Evolutionary conservation across 2,888 invertebrate species (phyloP), one percentile per base, ranked within the genome.

Genomic region (Lasioglossum leucozonium): DNA sequence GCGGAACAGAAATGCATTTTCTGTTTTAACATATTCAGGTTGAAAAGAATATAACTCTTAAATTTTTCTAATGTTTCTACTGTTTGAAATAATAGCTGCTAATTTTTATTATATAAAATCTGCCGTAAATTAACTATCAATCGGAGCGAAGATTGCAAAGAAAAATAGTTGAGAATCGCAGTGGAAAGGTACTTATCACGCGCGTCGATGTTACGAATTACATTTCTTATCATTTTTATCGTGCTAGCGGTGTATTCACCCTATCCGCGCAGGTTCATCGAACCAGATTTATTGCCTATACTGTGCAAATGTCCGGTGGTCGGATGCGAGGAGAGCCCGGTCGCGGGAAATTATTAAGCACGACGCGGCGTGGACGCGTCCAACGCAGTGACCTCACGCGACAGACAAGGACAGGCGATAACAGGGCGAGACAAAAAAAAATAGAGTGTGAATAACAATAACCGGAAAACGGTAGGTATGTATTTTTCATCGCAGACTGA

Each of bases 191-290:
- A 83, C 88, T 90, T 90, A 87, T 90, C 91, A 3, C 34, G 34
- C n/a, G 58, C 77, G 72, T 79, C 26, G 87, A 87, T 87, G 88
- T 88, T 90, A 91, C 88, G 88, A 90, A 90, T 91, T 88, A 87
- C 89, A 62, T 83, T 85, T 82, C 85, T 90, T 91, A 91, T 91
- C 91, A 85, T 82, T 90, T 90, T 91, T 90, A 91, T 91, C 91
- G 85, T 81, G 69, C 80, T 81, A 84, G 69, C 77, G 82, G 91
- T 86, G 55, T 88, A 62, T 91, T 90, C 84, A 90, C 91, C 89
- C 87, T 77, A 73, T 40, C 65, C 42, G 47, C 42, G 47, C 10
- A 77, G 72, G 90, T 90, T 91, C 91, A 79, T 90, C 91, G 91
- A 88, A 87, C 90, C 83, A 88, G 85, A 86, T 88, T 87, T 85